Percentiles rank a stretch among this genome's conserved stretches.
Conservation (phyloP, 1,140 invertebrate species). For the Drosophila erecta region DNA sequence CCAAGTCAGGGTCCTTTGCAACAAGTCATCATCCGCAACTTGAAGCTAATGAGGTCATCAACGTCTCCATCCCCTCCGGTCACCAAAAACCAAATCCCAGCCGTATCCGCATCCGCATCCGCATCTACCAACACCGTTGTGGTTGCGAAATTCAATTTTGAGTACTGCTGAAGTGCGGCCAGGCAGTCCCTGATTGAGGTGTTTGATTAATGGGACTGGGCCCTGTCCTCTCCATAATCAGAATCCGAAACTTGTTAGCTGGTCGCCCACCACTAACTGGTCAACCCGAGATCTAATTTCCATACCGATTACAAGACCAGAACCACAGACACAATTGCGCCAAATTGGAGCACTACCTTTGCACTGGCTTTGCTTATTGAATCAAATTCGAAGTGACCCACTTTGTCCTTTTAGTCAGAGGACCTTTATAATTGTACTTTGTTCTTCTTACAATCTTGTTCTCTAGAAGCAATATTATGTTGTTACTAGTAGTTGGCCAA, state of each 20-base stretch:
- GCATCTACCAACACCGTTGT: conserved; percentile 16
- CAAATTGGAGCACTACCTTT: conserved; percentile 3
- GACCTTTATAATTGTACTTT: no score
- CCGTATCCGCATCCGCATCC: conserved; percentile 11
- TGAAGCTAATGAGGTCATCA: conserved; percentile 55
- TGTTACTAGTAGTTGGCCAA: no score
- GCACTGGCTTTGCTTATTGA: background rate
- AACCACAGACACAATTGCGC: conserved; percentile 1
- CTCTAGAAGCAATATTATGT: no score
- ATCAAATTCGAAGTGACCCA: background rate
- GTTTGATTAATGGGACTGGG: conserved; percentile 47
- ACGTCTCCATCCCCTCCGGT: background rate
- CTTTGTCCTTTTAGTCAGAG: background rate
- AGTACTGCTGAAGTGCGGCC: conserved; percentile 33
- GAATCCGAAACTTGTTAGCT: conserved; percentile 6
- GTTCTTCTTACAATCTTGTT: no score
- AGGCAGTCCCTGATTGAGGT: conserved; percentile 42
- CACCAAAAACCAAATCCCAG: background rate
- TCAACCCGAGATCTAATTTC: conserved; percentile 16
- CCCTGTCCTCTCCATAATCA: conserved; percentile 6
- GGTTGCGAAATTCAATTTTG: conserved; percentile 53
- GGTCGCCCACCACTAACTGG: conserved; percentile 3
- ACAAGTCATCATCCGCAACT: conserved; percentile 26
- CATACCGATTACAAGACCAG: conserved; percentile 4
- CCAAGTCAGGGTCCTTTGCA: conserved; percentile 20